Percentiles rank a stretch among this genome's conserved stretches.
Conservation (phyloP, 2,888 invertebrate species). For the Ochropleura leucogaster region DNA sequence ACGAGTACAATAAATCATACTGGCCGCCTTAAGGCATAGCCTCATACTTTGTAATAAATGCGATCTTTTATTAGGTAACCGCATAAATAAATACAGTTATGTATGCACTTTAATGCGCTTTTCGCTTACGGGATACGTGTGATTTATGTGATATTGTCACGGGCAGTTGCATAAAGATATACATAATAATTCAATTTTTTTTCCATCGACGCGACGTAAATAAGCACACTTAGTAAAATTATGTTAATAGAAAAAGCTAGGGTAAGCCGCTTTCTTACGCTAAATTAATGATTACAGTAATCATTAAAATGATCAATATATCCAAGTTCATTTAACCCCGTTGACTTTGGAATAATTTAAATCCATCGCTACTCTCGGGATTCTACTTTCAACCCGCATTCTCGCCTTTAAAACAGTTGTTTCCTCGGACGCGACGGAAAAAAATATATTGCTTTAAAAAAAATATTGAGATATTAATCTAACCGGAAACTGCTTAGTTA, state of each 20-base stretch:
- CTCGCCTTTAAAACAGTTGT: too few species aligned
- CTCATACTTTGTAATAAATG: constrained; percentile 38
- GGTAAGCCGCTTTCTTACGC: too few species aligned
- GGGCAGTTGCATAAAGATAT: constrained; percentile 6
- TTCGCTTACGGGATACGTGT: constrained; percentile 18
- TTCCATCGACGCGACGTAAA: too few species aligned
- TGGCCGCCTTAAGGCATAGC: constrained; percentile 30
- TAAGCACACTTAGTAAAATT: too few species aligned
- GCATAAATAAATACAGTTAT: constrained; percentile 50
- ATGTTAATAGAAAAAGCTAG: too few species aligned
- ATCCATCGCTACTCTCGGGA: too few species aligned
- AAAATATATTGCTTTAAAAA: neutral
- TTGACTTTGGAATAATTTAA: too few species aligned
- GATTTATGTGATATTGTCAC: constrained; percentile 25
- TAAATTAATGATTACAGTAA: too few species aligned
- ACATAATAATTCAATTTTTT: neutral
- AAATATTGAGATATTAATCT: neutral
- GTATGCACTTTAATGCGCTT: constrained; percentile 41
- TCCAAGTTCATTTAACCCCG: too few species aligned
- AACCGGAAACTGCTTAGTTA: neutral
- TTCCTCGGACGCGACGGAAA: too few species aligned
- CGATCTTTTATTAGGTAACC: constrained; percentile 48
- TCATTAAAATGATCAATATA: too few species aligned
- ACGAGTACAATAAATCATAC: constrained; percentile 49
- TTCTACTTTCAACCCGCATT: too few species aligned